phyloP scores from a whole-genome alignment of 2,797 vertebrate species.

The Lacerta agilis region DNA sequence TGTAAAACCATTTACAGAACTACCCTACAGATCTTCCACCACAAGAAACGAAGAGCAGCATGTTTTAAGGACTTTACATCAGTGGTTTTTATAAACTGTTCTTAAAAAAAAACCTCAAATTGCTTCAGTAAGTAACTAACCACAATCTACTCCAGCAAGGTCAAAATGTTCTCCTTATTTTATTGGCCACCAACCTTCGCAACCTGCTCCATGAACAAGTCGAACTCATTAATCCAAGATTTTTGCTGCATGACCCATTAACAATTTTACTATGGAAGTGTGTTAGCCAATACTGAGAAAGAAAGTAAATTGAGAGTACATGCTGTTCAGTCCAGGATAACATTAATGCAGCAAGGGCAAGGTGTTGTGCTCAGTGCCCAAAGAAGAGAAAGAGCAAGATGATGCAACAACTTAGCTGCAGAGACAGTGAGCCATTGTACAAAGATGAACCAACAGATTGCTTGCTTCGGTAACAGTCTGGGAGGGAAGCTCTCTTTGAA shows the following conservation, averaged over 20 bases:
- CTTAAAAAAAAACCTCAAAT: constrained; percentile 10
- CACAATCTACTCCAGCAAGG: neutral
- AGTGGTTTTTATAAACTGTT: neutral
- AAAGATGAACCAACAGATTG: neutral
- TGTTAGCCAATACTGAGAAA: constrained; percentile 10
- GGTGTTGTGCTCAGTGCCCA: neutral
- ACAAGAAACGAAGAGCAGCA: neutral
- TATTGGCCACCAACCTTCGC: constrained; percentile 8
- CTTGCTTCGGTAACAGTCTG: neutral
- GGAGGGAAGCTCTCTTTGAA: neutral
- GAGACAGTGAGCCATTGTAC: neutral
- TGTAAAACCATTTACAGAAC: neutral
- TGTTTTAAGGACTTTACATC: neutral
- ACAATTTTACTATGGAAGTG: constrained; percentile 19
- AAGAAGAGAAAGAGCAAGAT: neutral
- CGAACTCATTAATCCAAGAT: constrained; percentile 20
- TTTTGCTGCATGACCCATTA: constrained; percentile 12
- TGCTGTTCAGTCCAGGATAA: constrained; percentile 17
- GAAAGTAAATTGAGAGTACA: constrained; percentile 8
- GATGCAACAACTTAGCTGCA: neutral
- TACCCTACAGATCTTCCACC: neutral
- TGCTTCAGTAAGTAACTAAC: constrained; percentile 2
- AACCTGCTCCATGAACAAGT: constrained; percentile 1
- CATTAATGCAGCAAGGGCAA: constrained; percentile 20
- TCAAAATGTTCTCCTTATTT: neutral